These are phyloP conservation scores for Abrostola tripartita DNA, from an alignment of 2,888 invertebrate genomes.

Conservation along the genomic window DNA sequence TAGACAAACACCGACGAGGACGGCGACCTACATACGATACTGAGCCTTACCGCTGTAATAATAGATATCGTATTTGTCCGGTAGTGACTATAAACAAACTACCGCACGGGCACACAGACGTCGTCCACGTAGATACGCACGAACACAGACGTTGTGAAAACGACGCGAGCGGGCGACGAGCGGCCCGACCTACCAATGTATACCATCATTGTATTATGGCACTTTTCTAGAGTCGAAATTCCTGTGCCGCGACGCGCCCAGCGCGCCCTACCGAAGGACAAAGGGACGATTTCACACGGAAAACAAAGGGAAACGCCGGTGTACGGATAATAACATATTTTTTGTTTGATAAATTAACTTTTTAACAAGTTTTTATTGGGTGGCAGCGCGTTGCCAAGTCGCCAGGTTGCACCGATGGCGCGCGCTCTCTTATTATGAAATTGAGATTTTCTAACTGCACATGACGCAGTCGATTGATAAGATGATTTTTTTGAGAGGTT, in stretches of 20 bases:
- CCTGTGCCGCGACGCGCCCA: constrained; percentile 81
- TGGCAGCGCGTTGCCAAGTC: constrained; percentile 80
- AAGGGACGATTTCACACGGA: constrained; percentile 84
- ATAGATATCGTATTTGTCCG: constrained; percentile 78
- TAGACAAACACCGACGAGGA: constrained; percentile 89
- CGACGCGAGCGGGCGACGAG: constrained; percentile 83
- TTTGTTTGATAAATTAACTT: constrained; percentile 70
- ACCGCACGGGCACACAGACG: constrained; percentile 81
- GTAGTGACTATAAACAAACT: constrained; percentile 89
- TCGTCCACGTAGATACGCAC: constrained; percentile 79
- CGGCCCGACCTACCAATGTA: constrained; percentile 79
- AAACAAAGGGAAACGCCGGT: constrained; percentile 86
- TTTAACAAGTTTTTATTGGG: constrained; percentile 70
- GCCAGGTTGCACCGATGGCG: constrained; percentile 69
- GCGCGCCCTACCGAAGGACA: constrained; percentile 84
- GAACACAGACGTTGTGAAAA: constrained; percentile 76
- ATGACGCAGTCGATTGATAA: constrained; percentile 67
- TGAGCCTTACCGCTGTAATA: constrained; percentile 73
- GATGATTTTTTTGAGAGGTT: constrained; percentile 60
- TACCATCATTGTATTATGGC: constrained; percentile 81
- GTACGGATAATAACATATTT: constrained; percentile 70
- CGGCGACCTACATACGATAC: constrained; percentile 84
- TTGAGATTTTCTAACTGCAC: constrained; percentile 70
- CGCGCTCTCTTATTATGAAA: constrained; percentile 79
- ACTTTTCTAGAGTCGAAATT: constrained; percentile 87